Evolutionary conservation across 2,113 vertebrate genomes (phyloP).

Genomic region (Chaetodon auriga): DNA sequence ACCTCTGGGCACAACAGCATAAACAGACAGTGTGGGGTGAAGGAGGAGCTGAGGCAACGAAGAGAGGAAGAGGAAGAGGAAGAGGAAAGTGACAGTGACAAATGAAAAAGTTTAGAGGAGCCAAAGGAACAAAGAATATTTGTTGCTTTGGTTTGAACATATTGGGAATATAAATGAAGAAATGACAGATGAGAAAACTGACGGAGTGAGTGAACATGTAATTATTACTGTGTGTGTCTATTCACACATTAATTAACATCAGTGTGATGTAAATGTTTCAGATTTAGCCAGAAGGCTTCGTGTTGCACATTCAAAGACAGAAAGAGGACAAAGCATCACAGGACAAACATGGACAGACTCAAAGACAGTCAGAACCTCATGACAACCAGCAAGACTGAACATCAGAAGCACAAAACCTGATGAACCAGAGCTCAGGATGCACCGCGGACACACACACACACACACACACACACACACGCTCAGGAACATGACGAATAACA

Average conservation of each 20-base stretch:
- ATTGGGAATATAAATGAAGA: not conserved
- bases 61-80: not conserved
- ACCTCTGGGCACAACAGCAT: not conserved
- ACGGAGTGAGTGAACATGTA: not conserved
- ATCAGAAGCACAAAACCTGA: too few relatives aligned
- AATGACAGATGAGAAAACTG: not conserved
- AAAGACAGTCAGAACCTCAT: too few relatives aligned
- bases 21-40: not conserved
- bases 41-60: too few relatives aligned
- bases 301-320: too few relatives aligned
- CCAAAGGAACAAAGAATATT: not conserved
- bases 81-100: conserved; percentile 29
- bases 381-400: too few relatives aligned
- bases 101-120: conserved; percentile 2
- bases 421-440: too few relatives aligned
- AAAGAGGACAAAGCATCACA: too few relatives aligned
- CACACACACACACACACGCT: too few relatives aligned
- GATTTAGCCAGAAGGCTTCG: too few relatives aligned
- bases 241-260: not conserved
- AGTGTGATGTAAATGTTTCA: not conserved
- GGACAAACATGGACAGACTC: too few relatives aligned
- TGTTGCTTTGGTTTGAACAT: not conserved
- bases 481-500: too few relatives aligned
- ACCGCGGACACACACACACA: too few relatives aligned
- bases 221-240: not conserved